Evolutionary conservation across 2,888 invertebrate genomes (phyloP), one percentile per base, ranked within the genome.

Genomic region (Idaea dimidiata): DNA sequence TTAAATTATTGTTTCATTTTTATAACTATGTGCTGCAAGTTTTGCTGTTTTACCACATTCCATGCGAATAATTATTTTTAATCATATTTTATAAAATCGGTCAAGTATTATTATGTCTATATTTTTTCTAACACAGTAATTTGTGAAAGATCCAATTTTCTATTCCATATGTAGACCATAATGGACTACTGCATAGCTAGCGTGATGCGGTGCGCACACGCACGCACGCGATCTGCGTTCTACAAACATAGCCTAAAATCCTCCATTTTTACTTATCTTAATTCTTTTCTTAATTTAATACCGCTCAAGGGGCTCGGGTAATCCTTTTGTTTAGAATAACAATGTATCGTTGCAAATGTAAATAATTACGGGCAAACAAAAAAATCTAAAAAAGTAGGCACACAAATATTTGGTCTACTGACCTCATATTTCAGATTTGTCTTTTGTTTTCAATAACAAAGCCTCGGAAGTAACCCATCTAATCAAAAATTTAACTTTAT

Each of bases 101-200:
- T 79, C 77, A 78, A 73, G 72, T 62, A 63, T 66, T 72, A 72
- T 80, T 78, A 79, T 79, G 43, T 14, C 8, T 43, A 72, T 73
- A 65, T 66, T 65, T 68, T 66, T 68, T 71, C 72, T 68, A 66
- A 68, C 77, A 70, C 72, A 73, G 80, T 78, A 80, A 84, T 85
- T 87, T 83, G 76, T 72, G 71, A 76, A 76, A 68, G 66, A 84
- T 89, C 86, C 83, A 88, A 88, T 89, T 87, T 88, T 80, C 81
- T 74, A 78, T 82, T 84, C 77, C 75, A 76, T 71, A 70, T 79
- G 74, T 43, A 10, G 72, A 85, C 84, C 81, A 86, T 80, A 80
- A 81, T 80, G 77, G 56, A 56, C 77, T 79, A 71, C 77, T 78
- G 74, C 67, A 72, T 67, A 24, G 76, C 72, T 73, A 80, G 82